These are phyloP conservation scores for Lithobates sylvaticus DNA, from an alignment of 2,797 vertebrate genomes.

Conservation along the genomic window DNA sequence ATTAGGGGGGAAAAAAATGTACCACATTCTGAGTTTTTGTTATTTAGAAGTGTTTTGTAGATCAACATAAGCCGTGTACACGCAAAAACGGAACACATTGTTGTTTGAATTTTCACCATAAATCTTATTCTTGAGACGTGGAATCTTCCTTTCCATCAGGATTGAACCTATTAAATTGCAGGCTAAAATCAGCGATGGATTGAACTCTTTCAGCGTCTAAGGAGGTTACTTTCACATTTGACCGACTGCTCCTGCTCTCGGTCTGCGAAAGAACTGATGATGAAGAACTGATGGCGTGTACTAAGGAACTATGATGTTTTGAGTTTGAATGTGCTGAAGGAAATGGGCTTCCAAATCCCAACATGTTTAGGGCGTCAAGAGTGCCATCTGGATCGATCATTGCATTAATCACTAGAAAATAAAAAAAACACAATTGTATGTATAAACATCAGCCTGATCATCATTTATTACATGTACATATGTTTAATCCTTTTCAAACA, in stretches of 20 bases:
- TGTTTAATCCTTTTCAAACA: not conserved
- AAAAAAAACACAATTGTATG: slow-evolving; percentile 14
- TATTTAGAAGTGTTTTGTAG: not conserved
- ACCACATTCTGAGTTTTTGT: not conserved
- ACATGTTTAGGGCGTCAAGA: slow-evolving; percentile 89
- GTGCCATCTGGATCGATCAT: slow-evolving; percentile 98
- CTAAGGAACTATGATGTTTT: slow-evolving; percentile 74
- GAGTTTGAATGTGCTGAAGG: slow-evolving; percentile 78
- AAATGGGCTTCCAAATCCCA: slow-evolving; percentile 83
- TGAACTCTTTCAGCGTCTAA: slow-evolving; percentile 74
- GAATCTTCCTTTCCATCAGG: slow-evolving; percentile 87
- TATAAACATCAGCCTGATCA: not conserved
- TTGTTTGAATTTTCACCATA: slow-evolving; percentile 54
- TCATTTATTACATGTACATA: not conserved
- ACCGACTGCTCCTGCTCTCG: slow-evolving; percentile 71
- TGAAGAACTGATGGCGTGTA: slow-evolving; percentile 72
- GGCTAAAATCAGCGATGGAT: slow-evolving; percentile 81
- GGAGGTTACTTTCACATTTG: slow-evolving; percentile 67
- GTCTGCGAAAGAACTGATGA: slow-evolving; percentile 69
- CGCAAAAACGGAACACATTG: slow-evolving; percentile 21
- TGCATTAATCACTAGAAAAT: slow-evolving; percentile 88
- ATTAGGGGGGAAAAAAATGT: not conserved
- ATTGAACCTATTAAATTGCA: slow-evolving; percentile 86
- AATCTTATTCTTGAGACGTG: slow-evolving; percentile 84
- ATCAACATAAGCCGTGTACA: slow-evolving; percentile 3